Percentiles rank a stretch among this genome's conserved stretches.
Evolutionary conservation across 2,888 invertebrate species (phyloP).

Genomic region (Chalcosyrphus nemorum): DNA sequence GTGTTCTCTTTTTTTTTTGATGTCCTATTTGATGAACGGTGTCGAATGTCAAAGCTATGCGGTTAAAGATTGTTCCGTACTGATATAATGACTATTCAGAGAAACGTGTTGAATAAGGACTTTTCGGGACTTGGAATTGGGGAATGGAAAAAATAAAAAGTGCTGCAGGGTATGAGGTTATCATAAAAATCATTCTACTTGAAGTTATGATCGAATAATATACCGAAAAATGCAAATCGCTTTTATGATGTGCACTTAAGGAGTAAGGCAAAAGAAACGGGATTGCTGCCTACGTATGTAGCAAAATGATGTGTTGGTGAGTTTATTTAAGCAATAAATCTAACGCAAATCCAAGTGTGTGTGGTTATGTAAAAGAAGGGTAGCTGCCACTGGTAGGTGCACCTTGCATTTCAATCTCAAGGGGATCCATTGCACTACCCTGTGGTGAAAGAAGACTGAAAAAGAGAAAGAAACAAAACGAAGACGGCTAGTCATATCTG

Average conservation of each 20-base stretch:
- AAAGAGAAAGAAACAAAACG: too few species aligned
- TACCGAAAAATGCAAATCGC: conserved; percentile 12
- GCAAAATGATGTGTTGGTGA: neutral
- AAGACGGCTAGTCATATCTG: too few species aligned
- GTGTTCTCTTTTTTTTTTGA: neutral
- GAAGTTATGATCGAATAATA: conserved; percentile 37
- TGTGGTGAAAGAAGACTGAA: too few species aligned
- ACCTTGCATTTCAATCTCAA: too few species aligned
- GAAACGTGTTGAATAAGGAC: conserved; percentile 24
- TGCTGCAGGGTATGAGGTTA: conserved; percentile 8
- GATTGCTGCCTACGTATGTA: neutral
- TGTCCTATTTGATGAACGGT: conserved; percentile 30
- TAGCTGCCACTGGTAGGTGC: too few species aligned
- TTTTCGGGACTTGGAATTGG: neutral
- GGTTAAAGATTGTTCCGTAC: conserved; percentile 1
- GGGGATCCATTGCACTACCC: too few species aligned
- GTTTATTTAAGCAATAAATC: neutral
- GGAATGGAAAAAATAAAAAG: conserved; percentile 1
- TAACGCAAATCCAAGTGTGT: too few species aligned
- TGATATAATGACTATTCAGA: conserved; percentile 17
- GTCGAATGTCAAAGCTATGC: conserved; percentile 48
- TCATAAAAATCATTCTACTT: conserved; percentile 44
- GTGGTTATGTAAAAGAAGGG: too few species aligned
- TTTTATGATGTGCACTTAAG: conserved; percentile 12
- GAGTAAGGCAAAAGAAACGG: neutral